Base-by-base conservation (phyloP, 2,113 vertebrate species). In the Pristiophorus japonicus region DNA sequence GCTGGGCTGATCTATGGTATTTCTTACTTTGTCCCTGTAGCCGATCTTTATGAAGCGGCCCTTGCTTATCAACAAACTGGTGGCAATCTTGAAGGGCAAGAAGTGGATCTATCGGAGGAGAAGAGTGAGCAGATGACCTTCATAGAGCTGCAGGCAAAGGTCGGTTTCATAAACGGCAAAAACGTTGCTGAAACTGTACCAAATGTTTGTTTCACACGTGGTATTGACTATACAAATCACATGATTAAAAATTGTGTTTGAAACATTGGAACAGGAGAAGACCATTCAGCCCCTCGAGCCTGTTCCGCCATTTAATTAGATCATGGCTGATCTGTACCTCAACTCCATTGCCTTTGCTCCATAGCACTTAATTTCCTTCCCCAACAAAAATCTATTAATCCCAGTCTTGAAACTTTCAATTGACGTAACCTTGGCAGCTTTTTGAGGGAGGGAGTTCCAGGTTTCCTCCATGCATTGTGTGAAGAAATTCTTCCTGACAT, bases 31-130 rank as follows among this genome's bases (percentile, higher is more conserved):
- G 18, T 22, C 38, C 38, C 63, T 94, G 63, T 45, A 94, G 92
- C 62, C 67, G 63, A 94, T 38, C 92, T 94, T 65, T 67, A 94
- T 94, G 63, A 94, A 94, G 92, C 63, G 7, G 92, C 92, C n/a
- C 22, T 66, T 67, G 62, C 62, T 67, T 94, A 94, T 94, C 92
- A 66, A 67, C 92, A 94, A 65, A 94, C 38, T 66, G 63, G 92
- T 4, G 24, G 11, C 65, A 94, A 45, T 6, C 92, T 94, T 42
- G 66, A 94, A 94, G 92, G 92, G 18, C n/a, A 65, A 6, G 63
- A 66, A 14, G 18, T 94, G 92, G 63, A 94, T 66, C 62, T 94
- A 4, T 94, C 92, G 22, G 38, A 94, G 62, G 63, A 94, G 12
- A 94, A 59, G 38, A 45, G 22, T 66, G 92, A 94, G 92, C 92